These are phyloP conservation scores for Antrozous pallidus DNA, from an alignment of 2,797 vertebrate species.

Conservation along the genomic window DNA sequence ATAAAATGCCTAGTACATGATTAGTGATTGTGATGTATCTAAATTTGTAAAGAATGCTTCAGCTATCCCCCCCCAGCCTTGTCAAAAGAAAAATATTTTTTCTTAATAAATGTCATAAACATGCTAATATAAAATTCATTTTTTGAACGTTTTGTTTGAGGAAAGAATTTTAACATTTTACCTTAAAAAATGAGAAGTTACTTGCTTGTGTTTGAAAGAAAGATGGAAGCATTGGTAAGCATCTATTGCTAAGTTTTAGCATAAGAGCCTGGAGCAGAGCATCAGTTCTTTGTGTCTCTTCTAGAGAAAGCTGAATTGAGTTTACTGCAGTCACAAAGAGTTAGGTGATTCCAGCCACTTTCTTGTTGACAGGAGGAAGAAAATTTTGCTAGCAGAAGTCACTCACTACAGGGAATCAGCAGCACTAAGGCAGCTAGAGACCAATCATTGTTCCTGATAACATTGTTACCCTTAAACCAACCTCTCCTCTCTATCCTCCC, in stretches of 20 bases:
- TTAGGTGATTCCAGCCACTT: not conserved
- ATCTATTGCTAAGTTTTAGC: not conserved
- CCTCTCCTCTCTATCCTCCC: not conserved
- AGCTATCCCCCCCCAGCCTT: not conserved
- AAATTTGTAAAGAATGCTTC: slow-evolving; percentile 8
- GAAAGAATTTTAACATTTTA: slow-evolving; percentile 32
- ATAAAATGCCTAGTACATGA: not conserved
- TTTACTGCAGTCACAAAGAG: slow-evolving; percentile 3
- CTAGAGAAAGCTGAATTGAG: not conserved
- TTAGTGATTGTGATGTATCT: slow-evolving; percentile 21
- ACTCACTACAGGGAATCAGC: not conserved
- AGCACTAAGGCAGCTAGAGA: not conserved
- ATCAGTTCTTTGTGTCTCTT: slow-evolving; percentile 4
- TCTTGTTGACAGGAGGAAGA: not conserved
- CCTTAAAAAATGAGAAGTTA: not conserved
- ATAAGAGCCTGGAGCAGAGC: slow-evolving; percentile 14
- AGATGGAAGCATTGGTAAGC: not conserved
- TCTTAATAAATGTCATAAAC: slow-evolving; percentile 47
- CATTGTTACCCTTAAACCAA: not conserved
- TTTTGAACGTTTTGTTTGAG: not conserved
- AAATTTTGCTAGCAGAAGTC: not conserved
- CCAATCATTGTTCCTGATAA: not conserved
- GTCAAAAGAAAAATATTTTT: slow-evolving; percentile 23
- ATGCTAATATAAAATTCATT: slow-evolving; percentile 31
- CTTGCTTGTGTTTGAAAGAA: slow-evolving; percentile 42